Base-by-base conservation (phyloP, 2,797 vertebrate genomes). In the Schizopygopsis malacanthus region DNA sequence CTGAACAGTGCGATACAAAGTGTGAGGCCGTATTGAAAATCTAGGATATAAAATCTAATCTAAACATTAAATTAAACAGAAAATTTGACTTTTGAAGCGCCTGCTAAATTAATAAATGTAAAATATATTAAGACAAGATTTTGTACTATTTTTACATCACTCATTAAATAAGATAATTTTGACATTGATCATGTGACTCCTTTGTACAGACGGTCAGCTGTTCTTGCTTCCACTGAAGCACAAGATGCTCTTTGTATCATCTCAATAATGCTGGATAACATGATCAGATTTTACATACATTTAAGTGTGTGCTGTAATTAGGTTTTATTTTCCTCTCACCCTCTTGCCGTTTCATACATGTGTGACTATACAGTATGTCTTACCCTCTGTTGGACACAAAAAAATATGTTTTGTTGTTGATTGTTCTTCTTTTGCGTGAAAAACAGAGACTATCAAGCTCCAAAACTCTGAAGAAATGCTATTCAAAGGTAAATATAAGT, bases 131-230 rank as follows among this genome's bases (percentile, higher is more conserved):
- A 76, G 5, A 37, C 25, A 13, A n/a, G 22, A 61, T 79, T 79
- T 15, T 43, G 15, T 18, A 61, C 54, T 79, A 45, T 43, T 79
- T 61, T 79, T 45, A 63, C 9, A 39, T 45, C 13, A 1, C 56
- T 79, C 15, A 28, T 79, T 43, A 79, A 61, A 63, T 63, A 61
- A 45, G 77, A 39, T 61, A 25, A 79, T 79, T 11, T 43, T n/a
- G 22, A 39, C 33, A 77, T 15, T 25, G 56, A 43, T 61, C 76
- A 61, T 43, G 22, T 81, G 63, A 81, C 79, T 69, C 6, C 6
- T 65, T 80, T 47, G 15, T 65, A 45, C 59, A 65, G 43, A 15
- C 1, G 3, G 43, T 69, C 43, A 70, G 33, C 6, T 39, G 20
- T 81, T 69, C 43, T 33, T 50, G 78, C 61, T 65, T 81, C 25